Evolutionary conservation across 2,888 invertebrate species (phyloP).

Genomic region (Aproaerema taeniolella): DNA sequence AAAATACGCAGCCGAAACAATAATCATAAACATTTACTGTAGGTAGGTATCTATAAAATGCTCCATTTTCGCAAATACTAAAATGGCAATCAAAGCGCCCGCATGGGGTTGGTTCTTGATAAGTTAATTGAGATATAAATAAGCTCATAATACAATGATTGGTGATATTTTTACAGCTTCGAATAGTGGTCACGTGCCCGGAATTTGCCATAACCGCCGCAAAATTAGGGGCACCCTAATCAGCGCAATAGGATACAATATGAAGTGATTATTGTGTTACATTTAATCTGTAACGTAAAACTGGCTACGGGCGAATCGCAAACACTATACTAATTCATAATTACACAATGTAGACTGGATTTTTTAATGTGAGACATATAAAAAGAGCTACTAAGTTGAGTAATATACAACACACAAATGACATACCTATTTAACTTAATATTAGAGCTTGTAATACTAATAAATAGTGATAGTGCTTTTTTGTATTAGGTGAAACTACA

Average conservation of each 20-base stretch:
- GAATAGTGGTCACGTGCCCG: conserved; percentile 71
- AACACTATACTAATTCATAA: background rate
- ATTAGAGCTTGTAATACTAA: too few species aligned
- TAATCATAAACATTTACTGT: too few species aligned
- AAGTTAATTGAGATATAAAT: conserved; percentile 68
- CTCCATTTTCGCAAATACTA: conserved; percentile 25
- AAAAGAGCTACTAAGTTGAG: too few species aligned
- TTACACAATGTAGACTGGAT: too few species aligned
- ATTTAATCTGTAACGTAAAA: conserved; percentile 42
- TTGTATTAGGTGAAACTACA: too few species aligned
- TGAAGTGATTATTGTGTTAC: conserved; percentile 67
- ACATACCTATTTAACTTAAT: too few species aligned
- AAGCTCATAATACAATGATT: conserved; percentile 52
- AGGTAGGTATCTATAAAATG: too few species aligned
- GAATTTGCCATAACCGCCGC: conserved; percentile 59
- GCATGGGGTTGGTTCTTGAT: conserved; percentile 62
- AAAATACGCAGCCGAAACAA: too few species aligned
- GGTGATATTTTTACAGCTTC: conserved; percentile 56
- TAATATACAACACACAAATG: too few species aligned
- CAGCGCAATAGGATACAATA: conserved; percentile 47
- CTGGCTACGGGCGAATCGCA: conserved; percentile 24
- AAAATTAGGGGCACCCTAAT: conserved; percentile 46
- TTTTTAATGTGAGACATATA: too few species aligned
- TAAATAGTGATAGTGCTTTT: too few species aligned
- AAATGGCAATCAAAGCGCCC: conserved; percentile 41